Percentiles rank a stretch among this genome's conserved stretches.
Evolutionary conservation across 2,888 invertebrate species (phyloP).

Genomic region (Acleris emargana): DNA sequence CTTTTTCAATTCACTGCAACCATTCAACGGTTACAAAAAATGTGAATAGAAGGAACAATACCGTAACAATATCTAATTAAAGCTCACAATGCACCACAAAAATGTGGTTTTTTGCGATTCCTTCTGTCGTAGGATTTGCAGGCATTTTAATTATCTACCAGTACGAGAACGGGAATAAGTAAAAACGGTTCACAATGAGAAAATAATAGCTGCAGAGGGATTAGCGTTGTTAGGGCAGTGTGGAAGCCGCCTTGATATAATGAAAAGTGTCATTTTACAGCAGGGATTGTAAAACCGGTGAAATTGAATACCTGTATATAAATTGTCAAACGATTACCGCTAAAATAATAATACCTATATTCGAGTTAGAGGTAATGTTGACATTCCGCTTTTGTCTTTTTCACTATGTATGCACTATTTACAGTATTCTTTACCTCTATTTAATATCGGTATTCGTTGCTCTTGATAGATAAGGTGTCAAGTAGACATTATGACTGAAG

Average conservation of each 20-base stretch:
- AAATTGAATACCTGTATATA: too few species aligned
- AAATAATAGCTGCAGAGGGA: constrained; percentile 61
- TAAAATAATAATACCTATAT: too few species aligned
- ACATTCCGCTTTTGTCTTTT: too few species aligned
- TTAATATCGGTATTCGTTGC: too few species aligned
- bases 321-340: too few species aligned
- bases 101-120: constrained; percentile 37
- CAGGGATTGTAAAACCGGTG: too few species aligned
- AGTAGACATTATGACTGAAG: too few species aligned
- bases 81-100: constrained; percentile 38
- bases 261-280: constrained; percentile 11
- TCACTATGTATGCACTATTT: too few species aligned
- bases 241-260: constrained; percentile 41
- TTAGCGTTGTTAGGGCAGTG: constrained; percentile 49
- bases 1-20: too few species aligned
- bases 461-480: too few species aligned
- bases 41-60: not conserved
- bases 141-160: constrained; percentile 71
- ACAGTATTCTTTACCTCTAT: too few species aligned
- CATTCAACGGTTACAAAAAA: not conserved
- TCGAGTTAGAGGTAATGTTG: too few species aligned
- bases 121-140: constrained; percentile 48
- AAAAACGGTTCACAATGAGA: constrained; percentile 63
- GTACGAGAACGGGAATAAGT: constrained; percentile 56
- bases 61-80: constrained; percentile 20